phyloP scores from a whole-genome alignment of 1,140 invertebrate genomes.

The Anoplophora glabripennis region DNA sequence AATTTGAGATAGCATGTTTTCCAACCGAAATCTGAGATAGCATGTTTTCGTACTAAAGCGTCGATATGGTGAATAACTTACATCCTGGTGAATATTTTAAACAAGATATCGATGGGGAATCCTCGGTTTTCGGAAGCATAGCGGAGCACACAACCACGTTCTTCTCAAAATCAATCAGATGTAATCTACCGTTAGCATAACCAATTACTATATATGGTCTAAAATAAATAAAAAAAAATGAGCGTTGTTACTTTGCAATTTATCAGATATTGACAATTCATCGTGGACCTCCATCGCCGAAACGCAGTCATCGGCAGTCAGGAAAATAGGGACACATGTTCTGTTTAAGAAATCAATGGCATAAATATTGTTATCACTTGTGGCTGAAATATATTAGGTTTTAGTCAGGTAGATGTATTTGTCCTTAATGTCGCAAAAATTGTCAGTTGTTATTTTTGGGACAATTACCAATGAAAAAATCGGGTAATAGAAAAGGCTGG shows the following conservation, averaged over 20 bases:
- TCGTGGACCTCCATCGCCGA: slow-evolving; percentile 35
- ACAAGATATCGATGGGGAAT: too few species aligned
- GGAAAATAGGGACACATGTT: slow-evolving; percentile 27
- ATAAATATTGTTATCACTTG: slow-evolving; percentile 35
- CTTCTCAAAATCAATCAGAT: slow-evolving; percentile 50
- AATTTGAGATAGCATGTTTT: too few species aligned
- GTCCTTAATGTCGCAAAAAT: too few species aligned
- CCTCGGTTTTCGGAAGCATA: slow-evolving; percentile 6
- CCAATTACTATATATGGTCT: slow-evolving; percentile 43
- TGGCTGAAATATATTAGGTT: slow-evolving; percentile 23
- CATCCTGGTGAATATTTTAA: slow-evolving; percentile 51
- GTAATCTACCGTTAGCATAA: slow-evolving; percentile 49
- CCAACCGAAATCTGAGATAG: too few species aligned
- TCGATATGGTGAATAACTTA: slow-evolving; percentile 29
- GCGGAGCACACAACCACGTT: slow-evolving; percentile 29
- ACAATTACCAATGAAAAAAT: slow-evolving; percentile 53
- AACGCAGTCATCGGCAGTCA: slow-evolving; percentile 32
- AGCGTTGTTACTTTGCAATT: not conserved
- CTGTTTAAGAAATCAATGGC: slow-evolving; percentile 31
- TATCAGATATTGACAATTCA: slow-evolving; percentile 27
- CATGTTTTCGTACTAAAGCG: too few species aligned
- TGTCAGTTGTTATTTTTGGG: too few species aligned
- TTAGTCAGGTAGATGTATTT: too few species aligned
- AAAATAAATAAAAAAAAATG: slow-evolving; percentile 19
- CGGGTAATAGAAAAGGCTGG: slow-evolving; percentile 50